phyloP scores from a whole-genome alignment of 1,140 invertebrate species.

The Hormaphis cornu region DNA sequence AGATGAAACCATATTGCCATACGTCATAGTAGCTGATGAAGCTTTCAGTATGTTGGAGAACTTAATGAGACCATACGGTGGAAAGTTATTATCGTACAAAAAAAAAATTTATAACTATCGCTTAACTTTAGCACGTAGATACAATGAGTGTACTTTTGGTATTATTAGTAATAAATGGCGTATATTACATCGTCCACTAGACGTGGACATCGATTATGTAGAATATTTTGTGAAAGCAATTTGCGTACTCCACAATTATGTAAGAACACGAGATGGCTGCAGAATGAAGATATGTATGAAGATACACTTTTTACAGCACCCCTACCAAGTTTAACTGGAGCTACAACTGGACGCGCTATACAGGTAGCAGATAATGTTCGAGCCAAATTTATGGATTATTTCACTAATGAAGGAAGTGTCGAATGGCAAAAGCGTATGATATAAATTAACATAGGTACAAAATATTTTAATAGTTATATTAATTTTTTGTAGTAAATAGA shows the following conservation, averaged over 20 bases:
- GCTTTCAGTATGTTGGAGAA: slow-evolving; percentile 40
- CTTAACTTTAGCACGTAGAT: slow-evolving; percentile 37
- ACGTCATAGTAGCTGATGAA: slow-evolving; percentile 42
- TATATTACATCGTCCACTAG: slow-evolving; percentile 41
- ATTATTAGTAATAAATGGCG: slow-evolving; percentile 43
- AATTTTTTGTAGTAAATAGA: too few species aligned
- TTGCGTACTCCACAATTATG: slow-evolving; percentile 34
- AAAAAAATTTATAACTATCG: slow-evolving; percentile 42
- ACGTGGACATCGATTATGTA: slow-evolving; percentile 33
- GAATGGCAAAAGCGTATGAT: neutral
- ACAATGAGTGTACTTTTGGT: slow-evolving; percentile 45
- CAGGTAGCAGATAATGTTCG: neutral
- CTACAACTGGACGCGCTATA: neutral
- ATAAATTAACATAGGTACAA: neutral
- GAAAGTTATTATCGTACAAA: slow-evolving; percentile 34
- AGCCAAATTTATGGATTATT: neutral
- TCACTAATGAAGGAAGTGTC: neutral
- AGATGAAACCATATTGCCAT: neutral
- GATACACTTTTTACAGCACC: slow-evolving; percentile 3
- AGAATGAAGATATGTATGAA: slow-evolving; percentile 30
- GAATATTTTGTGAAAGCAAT: slow-evolving; percentile 35
- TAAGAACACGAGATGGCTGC: slow-evolving; percentile 34
- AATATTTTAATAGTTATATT: too few species aligned
- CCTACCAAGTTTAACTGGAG: neutral
- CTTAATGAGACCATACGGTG: slow-evolving; percentile 38